phyloP scores from a whole-genome alignment of 1,140 invertebrate genomes.

The Micrasema longulum region DNA sequence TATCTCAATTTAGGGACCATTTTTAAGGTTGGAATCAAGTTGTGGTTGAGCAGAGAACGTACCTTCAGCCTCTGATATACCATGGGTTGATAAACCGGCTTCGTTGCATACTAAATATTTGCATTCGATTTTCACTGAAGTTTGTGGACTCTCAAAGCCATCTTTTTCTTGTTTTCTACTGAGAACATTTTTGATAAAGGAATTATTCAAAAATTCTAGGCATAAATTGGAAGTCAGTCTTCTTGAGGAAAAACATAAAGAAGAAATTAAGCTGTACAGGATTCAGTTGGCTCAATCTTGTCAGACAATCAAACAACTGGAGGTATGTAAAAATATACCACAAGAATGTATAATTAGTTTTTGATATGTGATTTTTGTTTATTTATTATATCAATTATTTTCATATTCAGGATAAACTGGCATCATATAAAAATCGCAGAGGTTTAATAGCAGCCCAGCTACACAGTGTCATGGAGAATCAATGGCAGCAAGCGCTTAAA shows the following conservation, averaged over 20 bases:
- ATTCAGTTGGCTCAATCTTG: constrained; percentile 75
- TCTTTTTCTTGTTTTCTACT: too few species aligned
- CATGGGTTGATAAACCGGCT: too few species aligned
- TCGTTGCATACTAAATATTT: too few species aligned
- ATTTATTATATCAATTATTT: background rate
- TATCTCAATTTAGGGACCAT: too few species aligned
- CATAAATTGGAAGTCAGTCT: constrained; percentile 79
- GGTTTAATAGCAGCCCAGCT: constrained; percentile 78
- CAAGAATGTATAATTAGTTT: background rate
- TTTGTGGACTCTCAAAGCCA: too few species aligned
- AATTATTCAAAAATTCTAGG: constrained; percentile 70
- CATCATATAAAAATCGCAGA: constrained; percentile 61
- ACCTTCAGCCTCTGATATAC: too few species aligned
- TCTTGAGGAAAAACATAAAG: constrained; percentile 81
- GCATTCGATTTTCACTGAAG: too few species aligned
- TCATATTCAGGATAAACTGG: constrained; percentile 60
- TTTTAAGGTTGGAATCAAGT: too few species aligned
- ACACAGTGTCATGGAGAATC: constrained; percentile 82
- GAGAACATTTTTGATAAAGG: too few species aligned
- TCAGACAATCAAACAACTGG: constrained; percentile 73
- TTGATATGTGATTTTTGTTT: background rate
- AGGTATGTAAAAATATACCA: too few species aligned
- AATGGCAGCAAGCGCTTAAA: constrained; percentile 80
- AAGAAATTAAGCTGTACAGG: constrained; percentile 77
- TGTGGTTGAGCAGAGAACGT: too few species aligned